Base-by-base conservation (phyloP, 2,797 vertebrate species). In the Cryptoprocta ferox region DNA sequence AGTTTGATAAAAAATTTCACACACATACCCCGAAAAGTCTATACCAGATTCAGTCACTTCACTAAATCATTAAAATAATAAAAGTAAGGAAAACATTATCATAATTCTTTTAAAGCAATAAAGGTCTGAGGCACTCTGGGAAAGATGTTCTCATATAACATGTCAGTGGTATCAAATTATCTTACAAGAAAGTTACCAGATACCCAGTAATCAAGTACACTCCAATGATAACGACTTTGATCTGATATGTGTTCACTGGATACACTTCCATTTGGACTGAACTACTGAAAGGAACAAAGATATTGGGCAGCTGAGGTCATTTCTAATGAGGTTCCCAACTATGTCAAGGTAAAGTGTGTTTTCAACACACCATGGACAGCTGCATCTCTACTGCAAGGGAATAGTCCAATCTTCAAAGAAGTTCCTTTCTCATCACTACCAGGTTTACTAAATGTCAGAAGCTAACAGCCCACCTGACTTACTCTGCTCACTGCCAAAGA, bases 91-190 rank as follows among this genome's bases (percentile, higher is more conserved):
- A 98, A 98, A 98, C 98, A 96, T 97, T 91, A 98, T 97, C 0
- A 61, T 96, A 98, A 98, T 98, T 98, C 93, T 98, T 96, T 98
- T 98, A 98, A 98, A 98, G 98, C 98, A 98, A 96, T 95, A 92
- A 97, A 98, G 89, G 95, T 98, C 97, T 98, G 98, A 99, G 98
- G 98, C 98, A 98, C 98, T 99, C 98, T 91, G 98, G 98, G 97
- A 98, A 98, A 98, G 95, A 98, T 71, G 37, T 98, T 98, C 98
- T 97, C 89, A 86, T 97, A 37, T 97, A 94, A 73, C 97, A 91
- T 95, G 92, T 98, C 97, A 97, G 78, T 97, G 97, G 83, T 92
- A 97, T 75, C 76, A 0, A 96, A 95, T 86, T 65, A 73, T 28
- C 95, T 95, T 94, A 90, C 71, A 97, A 97, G 45, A 96, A 78